Evolutionary conservation across 2,797 vertebrate genomes (phyloP).

Genomic region (Pangasius macronema): DNA sequence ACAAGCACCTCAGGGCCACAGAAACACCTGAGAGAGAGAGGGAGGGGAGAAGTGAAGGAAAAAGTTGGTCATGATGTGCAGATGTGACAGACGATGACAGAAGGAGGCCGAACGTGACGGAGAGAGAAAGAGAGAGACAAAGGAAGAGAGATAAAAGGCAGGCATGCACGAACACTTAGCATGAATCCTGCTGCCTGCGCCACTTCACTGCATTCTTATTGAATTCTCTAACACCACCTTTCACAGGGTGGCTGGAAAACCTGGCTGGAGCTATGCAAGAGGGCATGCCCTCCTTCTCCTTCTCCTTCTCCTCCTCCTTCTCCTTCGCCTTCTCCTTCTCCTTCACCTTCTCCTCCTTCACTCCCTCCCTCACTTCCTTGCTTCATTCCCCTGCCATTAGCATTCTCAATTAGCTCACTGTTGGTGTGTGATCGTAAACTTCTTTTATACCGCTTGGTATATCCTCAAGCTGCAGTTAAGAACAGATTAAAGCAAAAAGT

Average conservation of each 20-base stretch:
- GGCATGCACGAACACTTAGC: slow-evolving; percentile 18
- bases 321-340: neutral
- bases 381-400: neutral
- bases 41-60: too few relatives aligned
- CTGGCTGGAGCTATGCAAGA: neutral
- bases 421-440: slow-evolving; percentile 22
- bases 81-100: slow-evolving; percentile 29
- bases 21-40: neutral
- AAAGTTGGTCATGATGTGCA: slow-evolving; percentile 6
- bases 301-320: neutral
- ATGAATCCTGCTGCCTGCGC: slow-evolving; percentile 53
- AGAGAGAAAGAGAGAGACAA: neutral
- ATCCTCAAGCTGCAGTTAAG: slow-evolving; percentile 28
- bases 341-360: neutral
- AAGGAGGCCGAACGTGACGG: neutral
- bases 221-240: slow-evolving; percentile 53
- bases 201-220: slow-evolving; percentile 59
- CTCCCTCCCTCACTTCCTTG: neutral
- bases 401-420: slow-evolving; percentile 15
- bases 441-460: slow-evolving; percentile 35
- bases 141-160: slow-evolving; percentile 17
- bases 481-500: slow-evolving; percentile 24
- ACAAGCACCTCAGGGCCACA: neutral
- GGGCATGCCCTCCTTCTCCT: neutral
- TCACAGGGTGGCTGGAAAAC: neutral